These are phyloP conservation scores for Danionella dracula DNA, from an alignment of 2,797 vertebrate genomes.

Conservation along the genomic window DNA sequence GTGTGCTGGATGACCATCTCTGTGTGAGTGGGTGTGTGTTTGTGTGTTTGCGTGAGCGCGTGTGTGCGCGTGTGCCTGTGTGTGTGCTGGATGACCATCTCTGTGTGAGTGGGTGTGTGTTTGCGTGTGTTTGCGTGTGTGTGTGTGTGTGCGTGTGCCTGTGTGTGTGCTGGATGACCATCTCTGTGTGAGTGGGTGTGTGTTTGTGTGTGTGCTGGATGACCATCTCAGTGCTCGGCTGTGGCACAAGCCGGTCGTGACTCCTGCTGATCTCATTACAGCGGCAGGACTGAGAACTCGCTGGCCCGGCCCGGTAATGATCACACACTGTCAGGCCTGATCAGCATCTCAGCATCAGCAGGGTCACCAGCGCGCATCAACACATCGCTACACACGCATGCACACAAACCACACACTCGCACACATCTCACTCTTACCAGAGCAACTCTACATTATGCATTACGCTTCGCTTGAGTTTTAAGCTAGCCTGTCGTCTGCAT, in stretches of 20 bases:
- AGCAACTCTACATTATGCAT: background rate
- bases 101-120: no score
- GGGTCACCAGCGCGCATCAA: constrained; percentile 11
- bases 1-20: no score
- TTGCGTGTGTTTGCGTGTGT: background rate
- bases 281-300: constrained; percentile 28
- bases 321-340: constrained; percentile 44
- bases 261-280: constrained; percentile 43
- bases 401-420: constrained; percentile 4
- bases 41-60: no score
- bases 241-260: background rate
- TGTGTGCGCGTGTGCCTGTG: no score
- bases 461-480: background rate
- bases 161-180: no score
- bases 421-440: constrained; percentile 1
- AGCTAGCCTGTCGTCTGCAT: background rate
- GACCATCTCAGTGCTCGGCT: background rate
- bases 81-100: no score
- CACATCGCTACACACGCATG: constrained; percentile 25
- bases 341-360: constrained; percentile 39
- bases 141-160: background rate
- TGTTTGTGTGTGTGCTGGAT: constrained; percentile 20
- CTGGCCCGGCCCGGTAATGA: constrained; percentile 39
- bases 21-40: no score
- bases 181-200: background rate